Conservation (phyloP, 1,140 invertebrate genomes). For the Cephus cinctus region DNA sequence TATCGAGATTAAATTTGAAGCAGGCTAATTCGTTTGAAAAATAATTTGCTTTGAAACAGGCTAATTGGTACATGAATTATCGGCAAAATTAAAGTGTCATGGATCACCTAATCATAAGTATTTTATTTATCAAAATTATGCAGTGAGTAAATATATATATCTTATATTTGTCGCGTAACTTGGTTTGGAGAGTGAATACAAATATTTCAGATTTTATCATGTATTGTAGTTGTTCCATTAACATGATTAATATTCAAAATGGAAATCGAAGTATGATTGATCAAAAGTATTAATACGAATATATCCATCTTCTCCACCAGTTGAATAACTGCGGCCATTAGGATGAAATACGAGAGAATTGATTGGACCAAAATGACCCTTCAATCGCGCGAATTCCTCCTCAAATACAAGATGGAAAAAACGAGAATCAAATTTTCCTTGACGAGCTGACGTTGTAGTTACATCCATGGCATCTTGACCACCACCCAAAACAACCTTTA, state of each 20-base stretch:
- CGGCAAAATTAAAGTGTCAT: too few relatives aligned
- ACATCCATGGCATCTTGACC: conserved; percentile 99
- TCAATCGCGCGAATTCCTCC: conserved; percentile 97
- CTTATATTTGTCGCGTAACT: too few relatives aligned
- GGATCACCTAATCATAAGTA: too few relatives aligned
- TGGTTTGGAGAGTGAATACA: too few relatives aligned
- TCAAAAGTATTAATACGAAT: conserved; percentile 96
- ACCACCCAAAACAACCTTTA: conserved; percentile 85
- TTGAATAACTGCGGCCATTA: conserved; percentile 94
- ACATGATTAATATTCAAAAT: conserved; percentile 80
- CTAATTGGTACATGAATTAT: too few relatives aligned
- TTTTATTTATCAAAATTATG: too few relatives aligned
- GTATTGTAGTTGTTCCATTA: too few relatives aligned
- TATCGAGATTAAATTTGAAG: too few relatives aligned
- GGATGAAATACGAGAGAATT: conserved; percentile 98
- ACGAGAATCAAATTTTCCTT: conserved; percentile 97
- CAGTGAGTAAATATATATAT: too few relatives aligned
- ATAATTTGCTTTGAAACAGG: too few relatives aligned
- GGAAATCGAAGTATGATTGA: conserved; percentile 94
- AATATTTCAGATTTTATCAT: too few relatives aligned
- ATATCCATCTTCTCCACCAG: conserved; percentile 98
- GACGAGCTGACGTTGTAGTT: conserved; percentile 91
- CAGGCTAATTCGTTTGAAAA: too few relatives aligned
- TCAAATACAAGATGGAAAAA: conserved; percentile 99
- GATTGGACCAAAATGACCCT: conserved; percentile 99